phyloP scores from a whole-genome alignment of 2,113 vertebrate genomes.

The Ceyx margarethae region DNA sequence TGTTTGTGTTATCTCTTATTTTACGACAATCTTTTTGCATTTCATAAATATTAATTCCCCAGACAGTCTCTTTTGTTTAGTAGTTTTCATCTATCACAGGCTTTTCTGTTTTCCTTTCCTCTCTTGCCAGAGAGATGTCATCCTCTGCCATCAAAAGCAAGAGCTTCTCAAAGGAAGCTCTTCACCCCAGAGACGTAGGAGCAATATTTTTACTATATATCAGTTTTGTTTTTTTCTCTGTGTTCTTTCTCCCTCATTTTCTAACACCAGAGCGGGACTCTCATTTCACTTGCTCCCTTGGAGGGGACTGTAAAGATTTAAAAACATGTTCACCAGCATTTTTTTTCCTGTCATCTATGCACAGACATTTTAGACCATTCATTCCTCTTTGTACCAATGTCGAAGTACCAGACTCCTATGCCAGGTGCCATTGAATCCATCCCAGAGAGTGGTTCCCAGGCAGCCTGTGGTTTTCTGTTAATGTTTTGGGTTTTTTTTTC shows the following conservation, averaged over 20 bases:
- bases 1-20: conserved; percentile 38
- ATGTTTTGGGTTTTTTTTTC: background rate
- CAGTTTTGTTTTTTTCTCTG: background rate
- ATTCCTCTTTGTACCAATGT: background rate
- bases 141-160: conserved; percentile 15
- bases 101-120: conserved; percentile 32
- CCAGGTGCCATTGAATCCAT: background rate
- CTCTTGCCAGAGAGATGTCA: background rate
- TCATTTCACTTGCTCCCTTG: background rate
- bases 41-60: conserved; percentile 58
- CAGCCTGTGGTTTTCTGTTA: background rate
- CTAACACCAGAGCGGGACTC: background rate
- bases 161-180: background rate
- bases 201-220: background rate
- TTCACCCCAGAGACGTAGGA: background rate
- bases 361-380: background rate
- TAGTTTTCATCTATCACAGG: conserved; percentile 31
- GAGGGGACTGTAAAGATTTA: background rate
- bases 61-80: conserved; percentile 21
- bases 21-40: conserved; percentile 33
- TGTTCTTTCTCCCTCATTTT: conserved; percentile 3
- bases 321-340: background rate
- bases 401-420: background rate
- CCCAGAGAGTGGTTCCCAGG: background rate
- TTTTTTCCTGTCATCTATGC: background rate